Base-by-base conservation (phyloP, 2,113 vertebrate species). In the Campylomormyrus tamandua region DNA sequence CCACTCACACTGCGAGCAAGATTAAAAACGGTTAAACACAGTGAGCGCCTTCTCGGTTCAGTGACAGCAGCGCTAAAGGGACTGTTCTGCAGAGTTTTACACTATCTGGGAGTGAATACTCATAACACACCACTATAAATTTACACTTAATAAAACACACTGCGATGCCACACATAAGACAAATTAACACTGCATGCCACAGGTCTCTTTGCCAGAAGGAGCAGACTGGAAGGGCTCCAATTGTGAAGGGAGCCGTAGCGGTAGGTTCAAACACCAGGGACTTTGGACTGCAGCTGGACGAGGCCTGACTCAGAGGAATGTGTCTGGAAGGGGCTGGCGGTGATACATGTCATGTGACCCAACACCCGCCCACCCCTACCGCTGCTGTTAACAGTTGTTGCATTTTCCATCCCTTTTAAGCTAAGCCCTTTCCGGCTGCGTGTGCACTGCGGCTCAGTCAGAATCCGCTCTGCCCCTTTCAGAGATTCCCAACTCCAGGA, bases 91-190 rank as follows among this genome's bases (percentile, higher is more conserved):
- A 48, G 42, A 46, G 19, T 45, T 21, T 83, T 83, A 42, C n/a
- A 9, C 21, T 84, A 39, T 48, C 42, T 48, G 80, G 42, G 7
- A 48, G 39, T 48, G 13, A 49, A 52, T 87, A 52, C 52, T 42
- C n/a, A 87, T 39, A 83, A 53, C 21, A 83, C 35, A 53, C 31
- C 35, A 21, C 13, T 89, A 45, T 77, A 89, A 66, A 90, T 74
- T 77, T 90, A 91, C 39, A 39, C 88, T 58, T 48, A 31, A 87
- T 83, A 48, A 42, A 62, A 80, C 31, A 80, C 35, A 80, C 74
- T 39, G 31, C 35, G 49, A 86, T 86, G 80, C 9, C 80, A 86
- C 21, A 90, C 77, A 83, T 42, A 89, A 6, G 66, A 39, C 27
- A 24, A 89, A 49, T 52, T 27, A 66, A 39, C 74, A 80, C 15